A percentile compares a stretch with the other conserved stretches of the same genome.
These are phyloP conservation scores for Bombus polaris DNA, from an alignment of 1,140 invertebrate genomes.

Conservation along the genomic window DNA sequence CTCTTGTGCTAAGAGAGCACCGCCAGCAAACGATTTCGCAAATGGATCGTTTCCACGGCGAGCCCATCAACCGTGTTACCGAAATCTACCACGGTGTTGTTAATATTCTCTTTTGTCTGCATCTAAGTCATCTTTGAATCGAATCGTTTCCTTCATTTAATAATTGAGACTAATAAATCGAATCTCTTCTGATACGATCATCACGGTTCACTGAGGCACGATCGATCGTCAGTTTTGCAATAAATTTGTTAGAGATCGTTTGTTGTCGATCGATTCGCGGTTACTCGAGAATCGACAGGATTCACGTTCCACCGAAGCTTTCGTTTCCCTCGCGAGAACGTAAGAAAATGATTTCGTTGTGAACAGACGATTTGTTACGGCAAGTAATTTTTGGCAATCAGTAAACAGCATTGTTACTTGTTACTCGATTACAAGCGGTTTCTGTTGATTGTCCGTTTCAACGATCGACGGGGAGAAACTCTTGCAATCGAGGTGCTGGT, in stretches of 20 bases:
- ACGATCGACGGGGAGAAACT: constrained; percentile 37
- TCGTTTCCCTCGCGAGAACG: background rate
- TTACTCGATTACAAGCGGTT: background rate
- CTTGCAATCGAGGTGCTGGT: constrained; percentile 48
- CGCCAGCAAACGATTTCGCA: constrained; percentile 56
- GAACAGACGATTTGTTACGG: background rate
- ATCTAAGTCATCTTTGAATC: background rate
- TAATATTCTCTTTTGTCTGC: constrained; percentile 48
- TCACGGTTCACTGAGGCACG: background rate
- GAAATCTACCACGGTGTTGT: constrained; percentile 47
- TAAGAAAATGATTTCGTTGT: background rate
- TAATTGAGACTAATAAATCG: constrained; percentile 12
- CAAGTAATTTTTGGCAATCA: background rate
- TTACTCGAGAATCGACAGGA: background rate
- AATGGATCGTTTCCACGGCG: constrained; percentile 58
- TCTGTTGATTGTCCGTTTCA: background rate
- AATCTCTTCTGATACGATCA: constrained; percentile 15
- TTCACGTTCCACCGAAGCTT: background rate
- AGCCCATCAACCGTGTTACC: constrained; percentile 55
- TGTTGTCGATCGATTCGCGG: background rate
- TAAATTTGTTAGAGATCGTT: background rate
- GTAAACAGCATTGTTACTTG: background rate
- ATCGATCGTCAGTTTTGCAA: constrained; percentile 7
- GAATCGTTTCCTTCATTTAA: background rate
- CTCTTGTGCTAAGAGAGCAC: constrained; percentile 37